These are phyloP conservation scores for Pangasius krempfi DNA, from an alignment of 2,797 vertebrate genomes.

Conservation along the genomic window DNA sequence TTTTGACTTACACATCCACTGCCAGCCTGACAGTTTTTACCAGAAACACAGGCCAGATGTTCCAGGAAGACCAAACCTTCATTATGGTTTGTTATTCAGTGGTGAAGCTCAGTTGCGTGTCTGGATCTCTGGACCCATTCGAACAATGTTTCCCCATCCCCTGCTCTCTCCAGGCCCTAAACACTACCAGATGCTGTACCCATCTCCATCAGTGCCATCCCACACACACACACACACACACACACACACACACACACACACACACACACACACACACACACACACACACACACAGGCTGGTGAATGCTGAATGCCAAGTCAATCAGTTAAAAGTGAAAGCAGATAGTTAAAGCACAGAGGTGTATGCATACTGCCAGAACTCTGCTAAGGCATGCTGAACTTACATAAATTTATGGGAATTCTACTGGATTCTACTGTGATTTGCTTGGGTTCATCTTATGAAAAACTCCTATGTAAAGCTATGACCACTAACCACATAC, in stretches of 20 bases:
- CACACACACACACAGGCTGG: constrained; percentile 35
- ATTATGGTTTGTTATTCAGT: constrained; percentile 71
- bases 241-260: neutral
- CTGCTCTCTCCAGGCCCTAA: constrained; percentile 65
- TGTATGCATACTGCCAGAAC: neutral
- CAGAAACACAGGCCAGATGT: constrained; percentile 53
- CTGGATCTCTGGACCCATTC: constrained; percentile 61
- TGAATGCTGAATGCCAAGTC: constrained; percentile 61
- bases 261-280: neutral
- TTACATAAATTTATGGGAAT: constrained; percentile 1
- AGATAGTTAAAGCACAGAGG: constrained; percentile 62
- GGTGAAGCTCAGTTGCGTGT: constrained; percentile 49
- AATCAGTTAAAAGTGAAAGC: constrained; percentile 70
- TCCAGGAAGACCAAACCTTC: constrained; percentile 60
- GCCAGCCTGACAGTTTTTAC: constrained; percentile 31
- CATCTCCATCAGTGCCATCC: constrained; percentile 60
- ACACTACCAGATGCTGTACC: constrained; percentile 73
- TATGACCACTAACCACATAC: neutral
- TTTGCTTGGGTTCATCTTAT: neutral
- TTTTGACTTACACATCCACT: constrained; percentile 31
- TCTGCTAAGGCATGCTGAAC: neutral
- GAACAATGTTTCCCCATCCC: constrained; percentile 16
- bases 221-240: constrained; percentile 4
- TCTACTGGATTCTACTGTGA: neutral
- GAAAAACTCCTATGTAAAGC: neutral